Base-by-base conservation (phyloP, 2,797 vertebrate genomes). In the Pangasius sanitwongsei region DNA sequence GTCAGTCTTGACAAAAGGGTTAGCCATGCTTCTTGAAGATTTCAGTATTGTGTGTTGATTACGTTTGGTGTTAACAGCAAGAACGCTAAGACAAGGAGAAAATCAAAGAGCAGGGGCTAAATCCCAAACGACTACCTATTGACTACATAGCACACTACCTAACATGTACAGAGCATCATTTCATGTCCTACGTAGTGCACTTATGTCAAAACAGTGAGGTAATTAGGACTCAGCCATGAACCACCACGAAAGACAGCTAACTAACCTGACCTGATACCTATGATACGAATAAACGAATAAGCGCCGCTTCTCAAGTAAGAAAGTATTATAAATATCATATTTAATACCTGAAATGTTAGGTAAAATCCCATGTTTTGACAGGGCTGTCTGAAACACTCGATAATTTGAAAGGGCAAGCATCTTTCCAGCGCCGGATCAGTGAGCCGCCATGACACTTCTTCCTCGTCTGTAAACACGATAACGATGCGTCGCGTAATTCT, bases 361-460 rank as follows among this genome's bases (percentile, higher is more conserved):
- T 0, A 53, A 15, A 23, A 85, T 9, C 23, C 57, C 41, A 37
- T 86, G 72, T 72, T 78, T 90, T 9, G 83, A 83, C 25, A 90
- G 8, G 13, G 57, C 53, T 55, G 55, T 44, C 41, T 87, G 61
- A 65, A 90, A 61, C 70, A 89, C 28, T 80, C 83, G 87, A 57
- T 13, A 83, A 44, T 55, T n/a, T 48, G 37, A 78, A 91, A 91
- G 84, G 87, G 25, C 87, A 86, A 88, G 57, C 92, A 91, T 92
- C 44, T 34, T 84, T n/a, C n/a, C 44, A 69, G 18, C 20, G 59
- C 16, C 0, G 57, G 16, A 1, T 87, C 31, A 85, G 74, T 50
- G 55, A 48, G 55, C 50, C 59, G 88, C 88, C 77, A 89, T 90
- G 89, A 89, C 87, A 85, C 63, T 50, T 63, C 57, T 80, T 65